phyloP scores from a whole-genome alignment of 2,888 invertebrate genomes.

The Zygogramma bicolorata region DNA sequence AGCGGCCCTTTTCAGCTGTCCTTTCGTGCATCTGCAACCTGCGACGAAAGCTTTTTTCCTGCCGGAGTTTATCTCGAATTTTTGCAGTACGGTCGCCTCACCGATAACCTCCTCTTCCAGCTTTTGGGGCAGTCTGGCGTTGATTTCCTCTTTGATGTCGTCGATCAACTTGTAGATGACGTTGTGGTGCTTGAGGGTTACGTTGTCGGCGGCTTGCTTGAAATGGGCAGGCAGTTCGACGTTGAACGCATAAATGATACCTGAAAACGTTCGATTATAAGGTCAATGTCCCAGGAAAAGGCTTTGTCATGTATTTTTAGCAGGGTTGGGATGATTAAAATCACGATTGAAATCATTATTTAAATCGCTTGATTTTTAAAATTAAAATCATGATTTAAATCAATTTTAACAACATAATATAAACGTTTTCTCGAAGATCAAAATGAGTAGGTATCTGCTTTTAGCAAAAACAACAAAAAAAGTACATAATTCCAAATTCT shows the following conservation, averaged over 20 bases:
- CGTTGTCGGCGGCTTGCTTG: constrained; percentile 69
- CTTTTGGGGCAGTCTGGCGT: constrained; percentile 75
- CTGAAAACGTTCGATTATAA: constrained; percentile 70
- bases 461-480: too few relatives aligned
- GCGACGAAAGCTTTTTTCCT: constrained; percentile 87
- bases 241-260: constrained; percentile 91
- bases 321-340: too few relatives aligned
- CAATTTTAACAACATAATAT: too few relatives aligned
- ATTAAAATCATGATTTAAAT: too few relatives aligned
- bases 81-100: constrained; percentile 87
- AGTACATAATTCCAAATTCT: too few relatives aligned
- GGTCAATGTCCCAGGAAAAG: too few relatives aligned
- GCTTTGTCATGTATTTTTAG: too few relatives aligned
- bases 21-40: constrained; percentile 88
- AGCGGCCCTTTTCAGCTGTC: constrained; percentile 77
- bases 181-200: constrained; percentile 80
- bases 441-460: too few relatives aligned
- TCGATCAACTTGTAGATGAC: constrained; percentile 95
- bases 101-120: constrained; percentile 84
- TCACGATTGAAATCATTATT: too few relatives aligned
- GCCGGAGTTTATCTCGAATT: constrained; percentile 84
- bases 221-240: constrained; percentile 71
- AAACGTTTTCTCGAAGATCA: too few relatives aligned
- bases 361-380: too few relatives aligned
- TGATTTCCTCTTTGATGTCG: constrained; percentile 85